phyloP scores from a whole-genome alignment of 2,113 vertebrate species.

The Picathartes gymnocephalus region DNA sequence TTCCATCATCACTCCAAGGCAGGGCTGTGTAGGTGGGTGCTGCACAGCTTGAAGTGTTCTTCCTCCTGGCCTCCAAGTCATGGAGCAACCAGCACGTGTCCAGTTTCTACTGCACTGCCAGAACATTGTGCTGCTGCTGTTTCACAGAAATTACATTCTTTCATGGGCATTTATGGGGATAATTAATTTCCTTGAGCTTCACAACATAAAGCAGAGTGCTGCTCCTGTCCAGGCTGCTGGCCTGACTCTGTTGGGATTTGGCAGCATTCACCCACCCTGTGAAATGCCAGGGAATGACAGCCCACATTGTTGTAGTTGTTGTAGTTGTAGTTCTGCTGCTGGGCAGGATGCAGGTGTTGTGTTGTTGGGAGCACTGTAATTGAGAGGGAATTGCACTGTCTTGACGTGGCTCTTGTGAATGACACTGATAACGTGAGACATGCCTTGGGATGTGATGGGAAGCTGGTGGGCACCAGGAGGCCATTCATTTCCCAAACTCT shows the following conservation, averaged over 20 bases:
- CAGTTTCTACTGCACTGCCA: not conserved
- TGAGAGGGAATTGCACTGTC: not conserved
- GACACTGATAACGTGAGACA: not conserved
- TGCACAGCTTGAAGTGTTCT: not conserved
- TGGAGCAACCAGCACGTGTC: not conserved
- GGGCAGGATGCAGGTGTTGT: not conserved
- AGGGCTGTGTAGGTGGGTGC: not conserved
- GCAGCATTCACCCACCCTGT: not conserved
- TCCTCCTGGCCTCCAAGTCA: not conserved
- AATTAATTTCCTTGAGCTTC: not conserved
- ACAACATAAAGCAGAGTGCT: not conserved
- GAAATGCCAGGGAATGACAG: not conserved
- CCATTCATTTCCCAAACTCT: not conserved
- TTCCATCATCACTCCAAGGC: not conserved
- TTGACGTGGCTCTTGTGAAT: not conserved
- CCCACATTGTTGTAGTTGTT: not conserved
- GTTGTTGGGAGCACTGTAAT: accelerated
- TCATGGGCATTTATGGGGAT: not conserved
- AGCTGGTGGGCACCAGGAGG: not conserved
- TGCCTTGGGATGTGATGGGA: not conserved
- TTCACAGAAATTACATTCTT: not conserved
- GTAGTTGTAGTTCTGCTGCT: not conserved
- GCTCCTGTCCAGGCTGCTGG: not conserved
- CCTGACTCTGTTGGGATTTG: not conserved
- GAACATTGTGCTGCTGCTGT: not conserved